These are phyloP conservation scores for Microtus pennsylvanicus DNA, from an alignment of 2,113 vertebrate species.

Conservation along the genomic window DNA sequence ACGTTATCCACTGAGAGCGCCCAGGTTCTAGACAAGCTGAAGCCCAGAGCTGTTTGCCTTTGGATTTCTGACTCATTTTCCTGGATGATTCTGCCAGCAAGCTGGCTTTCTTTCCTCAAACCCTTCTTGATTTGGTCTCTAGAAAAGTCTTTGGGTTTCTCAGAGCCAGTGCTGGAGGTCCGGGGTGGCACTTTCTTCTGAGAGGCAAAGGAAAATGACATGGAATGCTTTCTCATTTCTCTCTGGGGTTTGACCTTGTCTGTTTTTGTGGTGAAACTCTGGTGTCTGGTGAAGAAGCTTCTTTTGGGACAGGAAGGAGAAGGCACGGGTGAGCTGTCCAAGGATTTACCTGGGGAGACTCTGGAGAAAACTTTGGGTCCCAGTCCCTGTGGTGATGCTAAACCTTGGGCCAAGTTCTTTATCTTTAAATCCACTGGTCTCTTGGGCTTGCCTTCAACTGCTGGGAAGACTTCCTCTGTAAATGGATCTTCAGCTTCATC, in stretches of 20 bases:
- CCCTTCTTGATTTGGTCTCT: slow-evolving; percentile 87
- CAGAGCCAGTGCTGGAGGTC: slow-evolving; percentile 86
- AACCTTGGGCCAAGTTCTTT: slow-evolving; percentile 71
- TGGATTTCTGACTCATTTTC: slow-evolving; percentile 84
- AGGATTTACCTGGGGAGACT: slow-evolving; percentile 89
- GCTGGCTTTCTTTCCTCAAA: slow-evolving; percentile 87
- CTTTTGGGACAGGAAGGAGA: slow-evolving; percentile 90
- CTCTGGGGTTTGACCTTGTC: slow-evolving; percentile 71
- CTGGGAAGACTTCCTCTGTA: slow-evolving; percentile 87
- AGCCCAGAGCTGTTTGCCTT: slow-evolving; percentile 30
- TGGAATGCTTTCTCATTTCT: slow-evolving; percentile 89
- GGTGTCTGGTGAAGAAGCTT: slow-evolving; percentile 82
- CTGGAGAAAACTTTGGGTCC: slow-evolving; percentile 86
- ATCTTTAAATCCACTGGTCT: slow-evolving; percentile 77
- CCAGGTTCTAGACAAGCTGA: slow-evolving; percentile 64
- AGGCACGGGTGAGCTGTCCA: slow-evolving; percentile 90
- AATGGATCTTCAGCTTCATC: slow-evolving; percentile 87
- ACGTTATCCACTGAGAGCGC: slow-evolving; percentile 91
- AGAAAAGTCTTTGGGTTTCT: slow-evolving; percentile 68
- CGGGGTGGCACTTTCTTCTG: slow-evolving; percentile 85
- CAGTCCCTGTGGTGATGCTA: slow-evolving; percentile 53
- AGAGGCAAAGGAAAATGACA: slow-evolving; percentile 89
- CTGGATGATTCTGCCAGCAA: slow-evolving; percentile 90
- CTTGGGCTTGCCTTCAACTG: slow-evolving; percentile 42
- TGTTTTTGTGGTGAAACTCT: slow-evolving; percentile 82